Conservation (phyloP, 2,888 invertebrate genomes). For the Troides helena region DNA sequence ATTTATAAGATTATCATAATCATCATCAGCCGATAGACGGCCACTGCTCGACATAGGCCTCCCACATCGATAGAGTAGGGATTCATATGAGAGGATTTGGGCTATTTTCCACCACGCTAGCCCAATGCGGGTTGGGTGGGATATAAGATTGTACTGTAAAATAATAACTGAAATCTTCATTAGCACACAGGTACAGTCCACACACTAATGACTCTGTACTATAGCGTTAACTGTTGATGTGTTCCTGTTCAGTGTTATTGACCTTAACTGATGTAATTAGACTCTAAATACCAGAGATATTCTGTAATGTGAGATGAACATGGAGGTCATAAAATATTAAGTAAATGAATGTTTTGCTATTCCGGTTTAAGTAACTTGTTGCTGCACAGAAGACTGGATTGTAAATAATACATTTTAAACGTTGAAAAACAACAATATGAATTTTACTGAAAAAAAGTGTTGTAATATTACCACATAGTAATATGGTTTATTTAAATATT, state of each 20-base stretch:
- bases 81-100: too few relatives aligned
- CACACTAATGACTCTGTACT: background rate
- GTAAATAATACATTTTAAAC: background rate
- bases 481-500: too few relatives aligned
- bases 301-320: slow-evolving; percentile 37
- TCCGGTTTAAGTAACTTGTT: slow-evolving; percentile 16
- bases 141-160: too few relatives aligned
- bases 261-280: slow-evolving; percentile 38
- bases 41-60: too few relatives aligned
- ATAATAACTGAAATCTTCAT: background rate
- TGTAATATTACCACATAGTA: too few relatives aligned
- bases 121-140: too few relatives aligned
- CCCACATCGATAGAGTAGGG: too few relatives aligned
- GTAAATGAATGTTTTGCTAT: slow-evolving; percentile 17
- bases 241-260: slow-evolving; percentile 32
- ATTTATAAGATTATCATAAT: too few relatives aligned
- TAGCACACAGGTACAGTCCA: background rate
- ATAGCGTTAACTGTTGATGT: slow-evolving; percentile 4
- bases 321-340: slow-evolving; percentile 30
- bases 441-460: too few relatives aligned
- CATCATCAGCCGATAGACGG: too few relatives aligned
- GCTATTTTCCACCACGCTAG: too few relatives aligned
- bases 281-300: slow-evolving; percentile 36
- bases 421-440: too few relatives aligned
- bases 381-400: background rate